Conservation (phyloP, 2,888 invertebrate genomes). For the Cryptocheilus praepositus region DNA sequence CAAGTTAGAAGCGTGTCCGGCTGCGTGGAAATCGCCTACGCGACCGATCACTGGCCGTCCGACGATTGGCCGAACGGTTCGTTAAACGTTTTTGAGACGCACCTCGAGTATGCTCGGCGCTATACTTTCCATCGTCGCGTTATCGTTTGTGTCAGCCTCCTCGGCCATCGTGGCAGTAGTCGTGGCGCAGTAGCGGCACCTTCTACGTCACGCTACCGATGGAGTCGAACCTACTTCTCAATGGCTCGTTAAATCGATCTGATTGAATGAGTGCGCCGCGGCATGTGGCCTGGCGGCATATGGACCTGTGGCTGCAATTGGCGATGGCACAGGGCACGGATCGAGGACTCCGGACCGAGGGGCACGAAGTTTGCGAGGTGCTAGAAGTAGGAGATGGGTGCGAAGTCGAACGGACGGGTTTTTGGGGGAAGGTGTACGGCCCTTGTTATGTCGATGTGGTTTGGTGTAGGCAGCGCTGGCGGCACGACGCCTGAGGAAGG, state of each 20-base stretch:
- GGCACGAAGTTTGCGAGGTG: constrained; percentile 4
- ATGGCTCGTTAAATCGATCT: no score
- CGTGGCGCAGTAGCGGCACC: constrained; percentile 62
- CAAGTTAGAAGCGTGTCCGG: constrained; percentile 2
- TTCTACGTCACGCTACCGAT: constrained; percentile 8
- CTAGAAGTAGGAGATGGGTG: no score
- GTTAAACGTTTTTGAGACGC: constrained; percentile 31
- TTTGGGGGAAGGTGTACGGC: constrained; percentile 24
- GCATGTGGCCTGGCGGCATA: no score
- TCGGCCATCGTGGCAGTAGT: constrained; percentile 74
- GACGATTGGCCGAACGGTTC: constrained; percentile 8
- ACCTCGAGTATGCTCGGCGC: constrained; percentile 68
- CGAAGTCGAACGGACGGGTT: no score
- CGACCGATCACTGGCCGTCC: no score
- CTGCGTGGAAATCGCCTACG: neutral
- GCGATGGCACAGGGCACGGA: no score
- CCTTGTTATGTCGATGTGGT: constrained; percentile 60
- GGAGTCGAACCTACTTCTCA: no score
- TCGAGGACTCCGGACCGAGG: no score
- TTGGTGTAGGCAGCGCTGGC: constrained; percentile 36
- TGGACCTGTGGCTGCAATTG: no score
- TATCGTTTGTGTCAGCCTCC: constrained; percentile 67
- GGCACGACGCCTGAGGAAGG: no score
- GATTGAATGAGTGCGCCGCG: no score
- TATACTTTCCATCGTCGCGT: constrained; percentile 69